Evolutionary conservation across 2,888 invertebrate species (phyloP), one percentile per base, ranked within the genome.

Genomic region (Meghimatium bilineatum): DNA sequence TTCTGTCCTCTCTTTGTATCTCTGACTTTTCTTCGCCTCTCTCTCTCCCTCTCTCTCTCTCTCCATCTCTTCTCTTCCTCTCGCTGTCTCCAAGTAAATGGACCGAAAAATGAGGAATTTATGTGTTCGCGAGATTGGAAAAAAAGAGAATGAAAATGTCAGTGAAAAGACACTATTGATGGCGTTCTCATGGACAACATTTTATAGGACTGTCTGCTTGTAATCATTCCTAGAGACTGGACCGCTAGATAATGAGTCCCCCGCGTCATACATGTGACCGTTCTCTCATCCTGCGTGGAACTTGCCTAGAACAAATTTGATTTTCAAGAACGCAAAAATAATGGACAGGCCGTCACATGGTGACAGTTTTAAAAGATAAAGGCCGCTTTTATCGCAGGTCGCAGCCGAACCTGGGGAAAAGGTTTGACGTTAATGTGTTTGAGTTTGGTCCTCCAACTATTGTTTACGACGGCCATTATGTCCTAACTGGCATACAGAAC

Each of bases 321-420:
- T 80, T 80, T 80, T 67, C 80, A 60, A 52, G 52, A 69, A 80
- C 34, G 66, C 52, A 80, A 49, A 80, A 71, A 69, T 80, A 71
- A 80, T 80, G 80, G 71, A 80, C 49, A 56, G 80, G 56, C 52
- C 56, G 80, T 80, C 71, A 36, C 36, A n/a, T 56, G 49, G 80
- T 71, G 80, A 71, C 80, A 80, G 71, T 26, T 66, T 78, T 80
- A 32, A 60, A 80, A 80, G 80, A 80, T 80, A 80, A 49, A 52
- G 71, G 60, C n/a, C 56, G 44, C 29, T 80, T 80, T 71, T 80
- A 71, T 71, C 66, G 52, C 56, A 6, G 60, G 56, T 26, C 56
- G 52, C 26, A 34, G 56, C 49, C 38, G 56, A 56, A 71, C 66
- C 80, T 49, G 8, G 71, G 60, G 56, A 52, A 66, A 32, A 29